Evolutionary conservation across 2,797 vertebrate species (phyloP).

Genomic region (Enteromius unitaeniatus): DNA sequence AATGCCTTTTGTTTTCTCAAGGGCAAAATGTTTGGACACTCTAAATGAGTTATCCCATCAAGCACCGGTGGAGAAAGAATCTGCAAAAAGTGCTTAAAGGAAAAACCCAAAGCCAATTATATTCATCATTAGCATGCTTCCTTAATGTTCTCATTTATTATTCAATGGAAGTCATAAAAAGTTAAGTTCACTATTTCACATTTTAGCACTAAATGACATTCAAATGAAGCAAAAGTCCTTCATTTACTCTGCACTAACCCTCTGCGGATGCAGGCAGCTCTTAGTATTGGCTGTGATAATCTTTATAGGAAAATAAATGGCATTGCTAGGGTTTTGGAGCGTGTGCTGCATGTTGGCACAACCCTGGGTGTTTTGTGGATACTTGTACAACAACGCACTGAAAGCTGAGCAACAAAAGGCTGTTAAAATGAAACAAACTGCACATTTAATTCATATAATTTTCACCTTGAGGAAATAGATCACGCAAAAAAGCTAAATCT

Average conservation of each 20-base stretch:
- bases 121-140: slow-evolving; percentile 67
- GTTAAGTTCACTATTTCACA: slow-evolving; percentile 59
- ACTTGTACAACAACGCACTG: not conserved
- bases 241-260: slow-evolving; percentile 71
- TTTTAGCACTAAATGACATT: slow-evolving; percentile 71
- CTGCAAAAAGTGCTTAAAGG: slow-evolving; percentile 57
- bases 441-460: not conserved
- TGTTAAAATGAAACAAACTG: not conserved
- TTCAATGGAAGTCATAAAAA: slow-evolving; percentile 59
- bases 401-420: not conserved
- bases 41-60: slow-evolving; percentile 52
- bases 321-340: slow-evolving; percentile 70
- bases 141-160: slow-evolving; percentile 69
- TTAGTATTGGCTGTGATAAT: slow-evolving; percentile 79
- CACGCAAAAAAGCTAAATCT: not conserved
- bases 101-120: slow-evolving; percentile 67
- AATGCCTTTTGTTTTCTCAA: slow-evolving; percentile 58
- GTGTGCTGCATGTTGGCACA: slow-evolving; percentile 53
- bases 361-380: not conserved
- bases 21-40: slow-evolving; percentile 56
- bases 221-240: slow-evolving; percentile 71
- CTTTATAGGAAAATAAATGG: slow-evolving; percentile 74
- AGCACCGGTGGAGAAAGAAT: slow-evolving; percentile 34
- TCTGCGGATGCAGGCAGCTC: slow-evolving; percentile 72
- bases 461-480: not conserved